phyloP scores from a whole-genome alignment of 1,140 invertebrate species.

The Drosophila bocqueti region DNA sequence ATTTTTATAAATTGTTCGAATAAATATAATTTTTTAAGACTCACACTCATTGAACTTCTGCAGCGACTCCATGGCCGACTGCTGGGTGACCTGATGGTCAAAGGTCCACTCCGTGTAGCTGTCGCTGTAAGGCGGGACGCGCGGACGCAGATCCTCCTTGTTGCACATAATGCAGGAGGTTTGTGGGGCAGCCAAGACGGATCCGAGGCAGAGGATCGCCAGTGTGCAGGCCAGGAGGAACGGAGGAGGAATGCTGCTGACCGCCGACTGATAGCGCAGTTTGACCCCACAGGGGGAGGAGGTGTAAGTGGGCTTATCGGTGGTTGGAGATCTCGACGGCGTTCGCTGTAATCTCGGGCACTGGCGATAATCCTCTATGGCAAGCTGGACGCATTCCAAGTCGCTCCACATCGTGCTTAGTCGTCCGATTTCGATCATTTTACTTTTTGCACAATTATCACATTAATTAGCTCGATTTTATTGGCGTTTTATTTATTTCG shows the following conservation, averaged over 20 bases:
- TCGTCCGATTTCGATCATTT: slow-evolving; percentile 23
- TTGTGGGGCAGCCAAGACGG: slow-evolving; percentile 60
- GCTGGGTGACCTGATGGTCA: slow-evolving; percentile 76
- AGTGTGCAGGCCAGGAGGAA: slow-evolving; percentile 6
- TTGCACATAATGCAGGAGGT: slow-evolving; percentile 73
- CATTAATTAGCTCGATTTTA: slow-evolving; percentile 57
- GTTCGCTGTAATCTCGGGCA: slow-evolving; percentile 19
- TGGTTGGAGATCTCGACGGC: slow-evolving; percentile 7
- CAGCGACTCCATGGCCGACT: slow-evolving; percentile 69
- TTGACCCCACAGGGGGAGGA: slow-evolving; percentile 13
- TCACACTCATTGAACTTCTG: slow-evolving; percentile 71
- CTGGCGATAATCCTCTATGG: slow-evolving; percentile 17
- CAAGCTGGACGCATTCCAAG: slow-evolving; percentile 9
- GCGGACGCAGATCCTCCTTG: slow-evolving; percentile 63
- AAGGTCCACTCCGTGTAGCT: slow-evolving; percentile 74
- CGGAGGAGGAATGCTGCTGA: slow-evolving; percentile 32
- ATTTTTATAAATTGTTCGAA: too few species aligned
- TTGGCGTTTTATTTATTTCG: slow-evolving; percentile 42
- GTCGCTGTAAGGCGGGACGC: slow-evolving; percentile 29
- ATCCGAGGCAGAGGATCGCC: slow-evolving; percentile 23
- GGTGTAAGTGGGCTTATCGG: background rate
- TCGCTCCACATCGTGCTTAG: slow-evolving; percentile 35
- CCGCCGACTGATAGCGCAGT: slow-evolving; percentile 13
- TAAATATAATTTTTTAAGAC: background rate
- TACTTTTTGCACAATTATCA: slow-evolving; percentile 55